Evolutionary conservation across 2,797 vertebrate species (phyloP), one percentile per base, ranked within the genome.

Genomic region (Luscinia luscinia): DNA sequence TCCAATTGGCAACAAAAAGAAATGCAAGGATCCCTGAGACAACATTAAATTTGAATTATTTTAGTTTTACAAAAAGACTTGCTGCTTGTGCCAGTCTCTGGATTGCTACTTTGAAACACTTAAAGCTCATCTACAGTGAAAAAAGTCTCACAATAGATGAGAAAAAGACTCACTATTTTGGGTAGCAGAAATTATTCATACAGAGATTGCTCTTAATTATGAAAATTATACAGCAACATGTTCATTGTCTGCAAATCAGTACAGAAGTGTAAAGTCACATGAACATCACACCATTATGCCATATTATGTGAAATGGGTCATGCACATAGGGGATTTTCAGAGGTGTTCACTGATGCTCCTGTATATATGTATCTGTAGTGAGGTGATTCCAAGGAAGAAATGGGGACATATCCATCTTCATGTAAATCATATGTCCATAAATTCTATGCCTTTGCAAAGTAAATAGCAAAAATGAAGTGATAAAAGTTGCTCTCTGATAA

Each of bases 41-140:
- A 87, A 80, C 20, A 95, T 18, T 2, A 90, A 87, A 92, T 93
- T 57, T 84, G 66, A 87, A 86, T 90, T 91, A 92, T 90, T 91
- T 97, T 54, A 91, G 43, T 87, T 95, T 89, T 90, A 83, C 30
- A 73, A 46, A 87, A 95, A 81, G 32, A 73, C n/a, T 80, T 93
- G 48, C 38, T 76, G 49, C 26, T 38, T 78, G 45, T 92, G 55
- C 28, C 62, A 87, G 0, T 62, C 28, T 88, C 55, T 84, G 40
- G n/a, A 92, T 88, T 95, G 68, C 36, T 79, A 26, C 64, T 91
- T 84, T 76, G 45, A 95, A 91, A 69, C 52, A 67, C 11, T 62
- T 78, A 55, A 87, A 78, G 26, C 21, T 87, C 43, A 73, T 78
- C 46, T 83, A 18, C 15, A 21, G 12, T 89, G 30, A 75, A 85